Evolutionary conservation across 1,140 invertebrate species (phyloP), one percentile per base, ranked within the genome.

Genomic region (Pachypeltis micranthus): DNA sequence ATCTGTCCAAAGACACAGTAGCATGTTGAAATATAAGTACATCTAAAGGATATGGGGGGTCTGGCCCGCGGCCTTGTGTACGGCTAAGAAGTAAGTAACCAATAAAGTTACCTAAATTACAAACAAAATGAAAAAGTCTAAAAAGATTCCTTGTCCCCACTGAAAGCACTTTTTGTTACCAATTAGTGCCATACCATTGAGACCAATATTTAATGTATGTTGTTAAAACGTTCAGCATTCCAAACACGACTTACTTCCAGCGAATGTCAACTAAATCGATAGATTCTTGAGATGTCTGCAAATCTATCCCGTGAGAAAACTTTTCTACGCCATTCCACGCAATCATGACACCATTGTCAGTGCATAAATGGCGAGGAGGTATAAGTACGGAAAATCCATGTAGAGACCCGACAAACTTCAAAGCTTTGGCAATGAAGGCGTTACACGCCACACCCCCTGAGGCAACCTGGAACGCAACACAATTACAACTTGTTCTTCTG

Each of bases 331-430:
- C 93, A 81, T 96, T 96, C 96, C 96, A 98, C 23, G 96, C 96
- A 67, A 98, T 93, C 96, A 99, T 99, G n/a, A 96, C 80, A 21
- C 95, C 96, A 83, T 99, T 99, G 74, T 99, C 96, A 2, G 90
- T 95, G 72, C 96, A 98, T 0, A 96, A 79, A 70, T 83, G 80
- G n/a, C 86, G 82, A 16, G 91, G 88, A 21, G 95, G 93, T 66
- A 85, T 80, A 47, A 81, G 80, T 21, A 87, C 79, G 68, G 78
- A 77, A 69, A 85, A 92, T 25, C 77, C 78, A 67, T 81, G 79
- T 63, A 85, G 75, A 2, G 78, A 65, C 70, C 88, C 89, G 51
- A 96, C 69, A 63, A 83, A 73, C 69, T 77, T 67, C 2, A 99
- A 73, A 59, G 81, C 80, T 63, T 79, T 74, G 55, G 82, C 81